phyloP scores from a whole-genome alignment of 2,888 invertebrate genomes.

The Leptothorax acervorum region DNA sequence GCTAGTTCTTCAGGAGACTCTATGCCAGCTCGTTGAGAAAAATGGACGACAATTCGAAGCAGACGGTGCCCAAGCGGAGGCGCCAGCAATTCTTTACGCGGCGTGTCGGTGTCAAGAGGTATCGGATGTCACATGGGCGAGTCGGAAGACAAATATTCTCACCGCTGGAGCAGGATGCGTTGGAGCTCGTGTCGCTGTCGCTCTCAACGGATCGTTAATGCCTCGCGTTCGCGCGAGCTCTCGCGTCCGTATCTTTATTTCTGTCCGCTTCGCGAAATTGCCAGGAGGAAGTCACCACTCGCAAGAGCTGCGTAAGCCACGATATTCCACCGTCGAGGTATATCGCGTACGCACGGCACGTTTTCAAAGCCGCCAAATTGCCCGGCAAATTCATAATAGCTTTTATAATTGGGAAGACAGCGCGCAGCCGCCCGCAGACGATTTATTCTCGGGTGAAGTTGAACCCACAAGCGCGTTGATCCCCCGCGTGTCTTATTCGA shows the following conservation, averaged over 20 bases:
- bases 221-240: constrained; percentile 45
- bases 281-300: constrained; percentile 24
- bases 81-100: constrained; percentile 68
- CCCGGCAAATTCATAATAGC: constrained; percentile 71
- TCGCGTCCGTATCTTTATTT: constrained; percentile 66
- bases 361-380: constrained; percentile 70
- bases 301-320: constrained; percentile 44
- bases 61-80: constrained; percentile 61
- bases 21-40: constrained; percentile 58
- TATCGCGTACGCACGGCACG: constrained; percentile 59
- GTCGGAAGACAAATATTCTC: constrained; percentile 81
- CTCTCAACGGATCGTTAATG: constrained; percentile 81
- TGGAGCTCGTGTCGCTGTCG: constrained; percentile 72
- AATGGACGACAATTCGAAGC: constrained; percentile 70
- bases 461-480: constrained; percentile 44
- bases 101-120: constrained; percentile 76
- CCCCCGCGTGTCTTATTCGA: constrained; percentile 35
- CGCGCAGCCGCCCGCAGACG: constrained; percentile 31
- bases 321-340: constrained; percentile 48
- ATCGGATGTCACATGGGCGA: constrained; percentile 81
- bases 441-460: constrained; percentile 60
- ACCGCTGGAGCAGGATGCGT: constrained; percentile 59
- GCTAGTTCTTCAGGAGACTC: constrained; percentile 51
- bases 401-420: constrained; percentile 70
- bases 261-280: constrained; percentile 57